These are phyloP conservation scores for Takifugu rubripes DNA, from an alignment of 2,797 vertebrate genomes.

Conservation along the genomic window DNA sequence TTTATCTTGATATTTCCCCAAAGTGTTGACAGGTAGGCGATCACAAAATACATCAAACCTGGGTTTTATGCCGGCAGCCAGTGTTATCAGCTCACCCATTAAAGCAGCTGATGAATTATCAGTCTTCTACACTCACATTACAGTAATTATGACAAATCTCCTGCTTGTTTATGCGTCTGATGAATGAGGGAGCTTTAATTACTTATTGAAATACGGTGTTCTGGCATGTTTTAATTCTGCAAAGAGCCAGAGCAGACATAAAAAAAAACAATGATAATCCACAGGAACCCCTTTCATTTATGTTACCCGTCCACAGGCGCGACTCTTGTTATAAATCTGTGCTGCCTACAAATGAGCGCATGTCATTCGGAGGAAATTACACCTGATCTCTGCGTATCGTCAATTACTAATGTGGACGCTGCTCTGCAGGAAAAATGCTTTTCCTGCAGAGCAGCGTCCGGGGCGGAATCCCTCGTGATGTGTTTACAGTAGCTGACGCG, in stretches of 20 bases:
- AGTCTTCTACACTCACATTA: slow-evolving; percentile 26
- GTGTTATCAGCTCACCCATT: background rate
- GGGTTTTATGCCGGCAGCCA: slow-evolving; percentile 5
- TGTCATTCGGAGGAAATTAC: slow-evolving; percentile 15
- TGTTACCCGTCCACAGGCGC: slow-evolving; percentile 24
- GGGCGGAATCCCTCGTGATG: slow-evolving; percentile 34
- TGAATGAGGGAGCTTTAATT: slow-evolving; percentile 62
- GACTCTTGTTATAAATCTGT: slow-evolving; percentile 20
- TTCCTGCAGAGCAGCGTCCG: slow-evolving; percentile 24
- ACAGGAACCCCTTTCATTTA: slow-evolving; percentile 24
- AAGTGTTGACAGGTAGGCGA: slow-evolving; percentile 27
- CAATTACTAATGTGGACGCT: slow-evolving; percentile 3
- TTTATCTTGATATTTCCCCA: slow-evolving; percentile 10
- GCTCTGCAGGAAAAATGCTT: slow-evolving; percentile 11
- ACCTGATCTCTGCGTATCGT: slow-evolving; percentile 9
- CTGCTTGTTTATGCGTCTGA: slow-evolving; percentile 58
- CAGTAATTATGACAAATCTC: slow-evolving; percentile 62
- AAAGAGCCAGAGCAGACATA: slow-evolving; percentile 11
- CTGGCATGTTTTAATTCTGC: slow-evolving; percentile 25
- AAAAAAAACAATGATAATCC: slow-evolving; percentile 12
- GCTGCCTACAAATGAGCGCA: slow-evolving; percentile 2
- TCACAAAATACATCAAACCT: slow-evolving; percentile 26
- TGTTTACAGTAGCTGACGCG: slow-evolving; percentile 39
- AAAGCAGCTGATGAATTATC: slow-evolving; percentile 15
- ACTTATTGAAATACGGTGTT: slow-evolving; percentile 51